Conservation (phyloP, 2,888 invertebrate genomes). For the Quadriops clusia region DNA sequence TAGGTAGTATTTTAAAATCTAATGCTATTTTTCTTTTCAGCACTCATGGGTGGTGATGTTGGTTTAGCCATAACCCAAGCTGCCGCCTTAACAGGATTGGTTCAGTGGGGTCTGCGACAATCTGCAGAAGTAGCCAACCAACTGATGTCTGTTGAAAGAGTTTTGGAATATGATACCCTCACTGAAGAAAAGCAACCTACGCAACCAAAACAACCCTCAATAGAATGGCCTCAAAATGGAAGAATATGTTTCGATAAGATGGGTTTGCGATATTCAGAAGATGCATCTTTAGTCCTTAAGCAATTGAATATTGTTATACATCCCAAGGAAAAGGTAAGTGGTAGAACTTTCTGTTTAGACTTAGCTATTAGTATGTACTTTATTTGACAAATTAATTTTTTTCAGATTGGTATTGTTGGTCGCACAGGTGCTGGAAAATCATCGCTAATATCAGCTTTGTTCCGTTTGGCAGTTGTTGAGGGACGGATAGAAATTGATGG, state of each 20-base stretch:
- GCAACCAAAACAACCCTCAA: slow-evolving; percentile 41
- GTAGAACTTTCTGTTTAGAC: neutral
- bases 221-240: slow-evolving; percentile 58
- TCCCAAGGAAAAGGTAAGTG: slow-evolving; percentile 53
- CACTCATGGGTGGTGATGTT: slow-evolving; percentile 43
- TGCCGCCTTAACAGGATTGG: slow-evolving; percentile 46
- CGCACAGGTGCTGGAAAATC: slow-evolving; percentile 79
- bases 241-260: slow-evolving; percentile 49
- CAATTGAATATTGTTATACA: slow-evolving; percentile 56
- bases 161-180: slow-evolving; percentile 69
- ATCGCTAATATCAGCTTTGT: slow-evolving; percentile 52
- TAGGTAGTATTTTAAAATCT: neutral
- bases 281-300: slow-evolving; percentile 56
- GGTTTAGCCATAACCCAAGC: slow-evolving; percentile 56
- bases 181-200: slow-evolving; percentile 45
- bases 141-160: slow-evolving; percentile 71
- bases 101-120: slow-evolving; percentile 73
- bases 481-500: slow-evolving; percentile 60
- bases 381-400: slow-evolving; percentile 17
- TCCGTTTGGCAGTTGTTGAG: slow-evolving; percentile 43
- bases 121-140: slow-evolving; percentile 70
- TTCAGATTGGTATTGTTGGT: slow-evolving; percentile 69
- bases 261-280: slow-evolving; percentile 52
- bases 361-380: neutral
- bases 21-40: slow-evolving; percentile 16